Percentiles rank a stretch among this genome's conserved stretches.
Conservation (phyloP, 2,888 invertebrate species). For the Quadroppia sp. region DNA sequence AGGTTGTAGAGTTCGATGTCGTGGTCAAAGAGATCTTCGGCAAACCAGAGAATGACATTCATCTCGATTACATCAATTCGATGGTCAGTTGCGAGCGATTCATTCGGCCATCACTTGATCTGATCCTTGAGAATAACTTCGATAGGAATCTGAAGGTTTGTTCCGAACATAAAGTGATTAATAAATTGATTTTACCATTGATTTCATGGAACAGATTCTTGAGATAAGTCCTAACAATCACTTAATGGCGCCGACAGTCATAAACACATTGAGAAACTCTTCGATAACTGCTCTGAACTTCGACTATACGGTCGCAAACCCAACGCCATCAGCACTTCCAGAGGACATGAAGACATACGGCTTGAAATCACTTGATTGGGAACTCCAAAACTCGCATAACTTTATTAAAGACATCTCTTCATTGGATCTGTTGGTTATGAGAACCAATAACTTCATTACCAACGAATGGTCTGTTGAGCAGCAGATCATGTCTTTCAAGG, state of each 20-base stretch:
- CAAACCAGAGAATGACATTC: slow-evolving; percentile 15
- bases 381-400: slow-evolving; percentile 55
- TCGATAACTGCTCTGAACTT: slow-evolving; percentile 51
- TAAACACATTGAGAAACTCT: background rate
- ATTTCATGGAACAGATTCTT: slow-evolving; percentile 64
- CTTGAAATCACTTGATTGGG: slow-evolving; percentile 63
- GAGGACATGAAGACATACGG: slow-evolving; percentile 50
- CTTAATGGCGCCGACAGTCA: background rate
- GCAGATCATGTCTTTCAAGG: slow-evolving; percentile 49
- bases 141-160: slow-evolving; percentile 50
- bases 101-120: slow-evolving; percentile 58
- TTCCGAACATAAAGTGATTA: slow-evolving; percentile 38
- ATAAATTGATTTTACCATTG: slow-evolving; percentile 51
- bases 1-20: background rate
- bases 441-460: background rate
- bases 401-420: slow-evolving; percentile 51
- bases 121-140: slow-evolving; percentile 71
- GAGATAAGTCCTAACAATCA: slow-evolving; percentile 55
- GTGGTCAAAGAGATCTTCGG: slow-evolving; percentile 16
- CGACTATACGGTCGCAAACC: slow-evolving; percentile 61
- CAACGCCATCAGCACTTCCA: slow-evolving; percentile 53
- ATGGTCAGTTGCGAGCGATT: slow-evolving; percentile 27
- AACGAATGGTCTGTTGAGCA: slow-evolving; percentile 36
- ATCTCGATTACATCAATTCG: slow-evolving; percentile 33
- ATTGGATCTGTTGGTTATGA: slow-evolving; percentile 50